Percentiles rank a stretch among this genome's conserved stretches.
Conservation (phyloP, 2,113 vertebrate genomes). For the Poeciliopsis turrubarensis region DNA sequence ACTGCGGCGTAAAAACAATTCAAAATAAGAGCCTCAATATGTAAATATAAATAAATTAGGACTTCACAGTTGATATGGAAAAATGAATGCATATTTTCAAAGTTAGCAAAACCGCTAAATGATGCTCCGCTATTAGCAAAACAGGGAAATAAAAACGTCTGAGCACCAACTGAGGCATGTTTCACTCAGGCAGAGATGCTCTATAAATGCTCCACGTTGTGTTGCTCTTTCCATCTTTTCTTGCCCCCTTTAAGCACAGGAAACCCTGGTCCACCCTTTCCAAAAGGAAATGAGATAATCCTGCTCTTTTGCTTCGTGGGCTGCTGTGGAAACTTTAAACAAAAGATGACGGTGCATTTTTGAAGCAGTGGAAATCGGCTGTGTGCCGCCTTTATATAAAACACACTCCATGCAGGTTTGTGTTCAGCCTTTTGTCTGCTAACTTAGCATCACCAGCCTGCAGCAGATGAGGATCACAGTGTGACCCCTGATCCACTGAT, state of each 20-base stretch:
- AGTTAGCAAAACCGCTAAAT: too few species aligned
- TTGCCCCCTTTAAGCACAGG: neutral
- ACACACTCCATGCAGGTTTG: neutral
- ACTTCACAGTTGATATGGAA: too few species aligned
- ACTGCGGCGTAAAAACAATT: too few species aligned
- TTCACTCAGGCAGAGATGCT: neutral
- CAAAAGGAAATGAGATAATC: neutral
- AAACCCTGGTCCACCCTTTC: neutral
- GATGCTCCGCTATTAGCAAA: too few species aligned
- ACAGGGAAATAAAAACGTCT: too few species aligned
- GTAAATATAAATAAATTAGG: too few species aligned
- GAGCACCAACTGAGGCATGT: too few species aligned
- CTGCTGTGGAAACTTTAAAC: neutral
- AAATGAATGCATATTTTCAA: too few species aligned
- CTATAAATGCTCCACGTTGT: neutral
- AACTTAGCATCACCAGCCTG: constrained; percentile 51
- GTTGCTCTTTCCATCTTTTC: neutral
- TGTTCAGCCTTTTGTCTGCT: constrained; percentile 24
- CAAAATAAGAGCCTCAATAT: too few species aligned
- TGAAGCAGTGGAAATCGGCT: too few species aligned
- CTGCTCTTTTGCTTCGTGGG: neutral
- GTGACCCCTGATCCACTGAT: constrained; percentile 5
- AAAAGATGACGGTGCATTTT: too few species aligned
- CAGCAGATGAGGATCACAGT: constrained; percentile 23
- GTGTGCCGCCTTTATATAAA: neutral